Base-by-base conservation (phyloP, 2,113 vertebrate genomes). In the Prietella phreatophila region DNA sequence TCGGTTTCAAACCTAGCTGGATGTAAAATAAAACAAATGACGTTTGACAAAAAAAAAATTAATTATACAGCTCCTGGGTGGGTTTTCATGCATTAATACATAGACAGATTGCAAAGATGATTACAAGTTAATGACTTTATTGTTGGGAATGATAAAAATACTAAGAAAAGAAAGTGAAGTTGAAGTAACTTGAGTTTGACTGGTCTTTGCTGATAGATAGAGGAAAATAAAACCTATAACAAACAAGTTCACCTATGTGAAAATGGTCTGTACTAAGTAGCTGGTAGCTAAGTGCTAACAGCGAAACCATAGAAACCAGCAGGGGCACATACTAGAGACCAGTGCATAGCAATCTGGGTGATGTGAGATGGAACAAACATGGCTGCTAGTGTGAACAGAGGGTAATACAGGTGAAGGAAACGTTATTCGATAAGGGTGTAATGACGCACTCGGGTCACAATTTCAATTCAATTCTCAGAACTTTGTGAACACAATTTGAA, bases 1-100 rank as follows among this genome's bases (percentile, higher is more conserved):
- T 50, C 25, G 6, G 53, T 84, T 67, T 67, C 14, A 39, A 39
- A 61, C 36, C 5, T 42, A 39, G 80, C 80, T 82, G 80, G 80
- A 82, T 61, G 20, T 10, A 47, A 50, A 67, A 84, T 53, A 67
- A 53, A 81, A 81, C 78, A 53, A 84, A 84, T 67, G 82, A 84
- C 53, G 82, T 61, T 61, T 81, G 79, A 80, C 50, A 36, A 58
- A 61, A 47, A 47, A 47, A 47, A 47, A 47, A 42, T n/a, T n/a
- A 22, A 6, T 1, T 17, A 20, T 19, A 27, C 60, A 17, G 22
- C 10, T 83, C 82, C 60, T 47, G 58, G 19, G 82, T 17, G 25
- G 2, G 4, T 39, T 83, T 47, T 65, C 39, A 47, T 19, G 61
- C 82, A 33, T n/a, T 84, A 53, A 84, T 47, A 42, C 82, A 65